A percentile compares a stretch with the other conserved stretches of the same genome.
phyloP scores from a whole-genome alignment of 2,797 vertebrate species.

The Galagoides demidoff region DNA sequence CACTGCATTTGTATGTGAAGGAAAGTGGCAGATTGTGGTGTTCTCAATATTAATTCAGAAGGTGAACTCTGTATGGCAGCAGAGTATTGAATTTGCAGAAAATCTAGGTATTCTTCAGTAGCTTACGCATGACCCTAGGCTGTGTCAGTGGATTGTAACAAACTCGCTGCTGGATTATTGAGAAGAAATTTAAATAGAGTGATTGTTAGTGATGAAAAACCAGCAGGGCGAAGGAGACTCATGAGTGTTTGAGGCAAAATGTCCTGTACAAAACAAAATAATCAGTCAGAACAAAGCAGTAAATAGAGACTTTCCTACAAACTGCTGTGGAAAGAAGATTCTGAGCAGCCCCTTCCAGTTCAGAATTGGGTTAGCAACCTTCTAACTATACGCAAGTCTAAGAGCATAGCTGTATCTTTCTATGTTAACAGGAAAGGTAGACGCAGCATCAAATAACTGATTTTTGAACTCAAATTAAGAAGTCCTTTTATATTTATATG shows the following conservation, averaged over 20 bases:
- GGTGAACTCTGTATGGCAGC: neutral
- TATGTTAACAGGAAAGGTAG: neutral
- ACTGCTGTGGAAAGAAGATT: neutral
- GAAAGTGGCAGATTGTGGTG: neutral
- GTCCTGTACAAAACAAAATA: neutral
- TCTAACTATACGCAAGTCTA: neutral
- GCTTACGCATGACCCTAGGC: neutral
- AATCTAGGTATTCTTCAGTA: neutral
- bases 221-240: neutral
- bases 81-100: neutral
- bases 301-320: neutral
- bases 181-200: neutral
- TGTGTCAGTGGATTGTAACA: neutral
- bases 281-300: neutral
- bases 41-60: neutral
- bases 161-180: neutral
- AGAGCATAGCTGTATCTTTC: neutral
- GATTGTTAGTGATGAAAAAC: neutral
- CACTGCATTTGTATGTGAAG: neutral
- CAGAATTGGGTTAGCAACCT: neutral
- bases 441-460: fast-evolving
- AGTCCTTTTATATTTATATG: neutral
- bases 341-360: neutral
- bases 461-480: neutral
- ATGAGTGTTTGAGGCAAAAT: neutral